Evolutionary conservation across 2,797 vertebrate species (phyloP), one percentile per base, ranked within the genome.

Genomic region (Carapus acus): DNA sequence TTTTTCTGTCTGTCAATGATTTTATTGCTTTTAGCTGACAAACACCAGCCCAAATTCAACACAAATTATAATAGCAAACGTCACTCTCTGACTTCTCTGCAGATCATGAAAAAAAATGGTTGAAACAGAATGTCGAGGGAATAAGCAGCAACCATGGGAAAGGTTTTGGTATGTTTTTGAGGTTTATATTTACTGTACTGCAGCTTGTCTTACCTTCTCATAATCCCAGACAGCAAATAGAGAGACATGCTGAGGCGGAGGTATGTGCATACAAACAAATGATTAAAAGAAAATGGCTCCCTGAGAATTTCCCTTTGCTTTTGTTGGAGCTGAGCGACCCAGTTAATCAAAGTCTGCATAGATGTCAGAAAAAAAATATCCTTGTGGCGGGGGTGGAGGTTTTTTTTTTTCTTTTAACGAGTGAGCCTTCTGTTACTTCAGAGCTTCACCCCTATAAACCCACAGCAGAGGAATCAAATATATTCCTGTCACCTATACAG

Each of bases 281-380:
- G 75, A 83, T 82, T 76, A 83, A 77, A 80, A 69, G 72, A 59
- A 54, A 36, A 27, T 27, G 24, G 24, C 41, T 63, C 18, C 58
- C 42, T 57, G 66, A 69, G 62, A 67, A 60, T 66, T 68, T 71
- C 54, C 57, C 54, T 63, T 61, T 38, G 53, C 58, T 58, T 78
- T 65, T 71, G 52, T 70, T 74, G 63, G 62, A 62, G 62, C 61
- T 59, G 67, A 71, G 61, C 49, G 62, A 77, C 81, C 77, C 73
- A 69, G 74, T 74, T 75, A 81, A 84, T 86, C 74, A 86, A 83
- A 86, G 72, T 67, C 18, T 66, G 58, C 67, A 18, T 44, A 65
- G 54, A 61, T 41, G 78, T 79, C 74, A 73, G 73, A 73, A 61
- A 74, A 74, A 75, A 73, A 54, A 9, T 54, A 33, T 78, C 52